Percentiles rank a stretch among this genome's conserved stretches.
phyloP scores from a whole-genome alignment of 2,797 vertebrate species.

The Ctenopoma kingsleyae region DNA sequence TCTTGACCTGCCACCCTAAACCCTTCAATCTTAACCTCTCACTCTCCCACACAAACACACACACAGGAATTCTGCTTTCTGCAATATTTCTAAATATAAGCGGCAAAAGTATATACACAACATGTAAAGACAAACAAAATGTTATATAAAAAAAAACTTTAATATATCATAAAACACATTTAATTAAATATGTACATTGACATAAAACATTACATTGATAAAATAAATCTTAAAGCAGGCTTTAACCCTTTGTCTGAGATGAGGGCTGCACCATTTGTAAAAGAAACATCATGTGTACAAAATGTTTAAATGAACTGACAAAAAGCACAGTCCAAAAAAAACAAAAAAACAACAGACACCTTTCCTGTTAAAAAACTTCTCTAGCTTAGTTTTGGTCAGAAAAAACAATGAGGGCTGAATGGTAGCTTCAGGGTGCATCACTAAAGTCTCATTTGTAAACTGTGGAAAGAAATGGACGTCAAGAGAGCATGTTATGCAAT shows the following conservation, averaged over 20 bases:
- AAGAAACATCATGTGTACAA: constrained; percentile 48
- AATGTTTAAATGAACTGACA: constrained; percentile 50
- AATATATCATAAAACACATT: constrained; percentile 84
- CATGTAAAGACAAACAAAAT: neutral
- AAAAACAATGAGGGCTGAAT: constrained; percentile 4
- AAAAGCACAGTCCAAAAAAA: constrained; percentile 39
- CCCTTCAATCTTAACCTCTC: neutral
- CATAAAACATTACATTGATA: constrained; percentile 70
- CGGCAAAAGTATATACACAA: constrained; percentile 3
- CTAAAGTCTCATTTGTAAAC: constrained; percentile 60
- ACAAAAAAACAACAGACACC: constrained; percentile 14
- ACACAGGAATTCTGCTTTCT: constrained; percentile 46
- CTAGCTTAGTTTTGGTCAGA: constrained; percentile 63
- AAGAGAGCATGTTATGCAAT: constrained; percentile 35
- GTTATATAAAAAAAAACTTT: constrained; percentile 84
- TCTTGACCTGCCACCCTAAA: constrained; percentile 36
- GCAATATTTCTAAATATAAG: no score
- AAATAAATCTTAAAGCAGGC: constrained; percentile 70
- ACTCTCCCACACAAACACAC: constrained; percentile 2
- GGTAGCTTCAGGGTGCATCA: constrained; percentile 12
- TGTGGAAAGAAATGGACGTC: constrained; percentile 17
- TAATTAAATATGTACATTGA: constrained; percentile 80
- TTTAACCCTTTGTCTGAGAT: constrained; percentile 37
- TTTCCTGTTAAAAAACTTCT: constrained; percentile 15
- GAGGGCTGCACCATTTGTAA: constrained; percentile 62